Percentiles rank a stretch among this genome's conserved stretches.
These are phyloP conservation scores for Heteractis magnifica DNA, from an alignment of 92 coral and sea anemone species.

Conservation along the genomic window DNA sequence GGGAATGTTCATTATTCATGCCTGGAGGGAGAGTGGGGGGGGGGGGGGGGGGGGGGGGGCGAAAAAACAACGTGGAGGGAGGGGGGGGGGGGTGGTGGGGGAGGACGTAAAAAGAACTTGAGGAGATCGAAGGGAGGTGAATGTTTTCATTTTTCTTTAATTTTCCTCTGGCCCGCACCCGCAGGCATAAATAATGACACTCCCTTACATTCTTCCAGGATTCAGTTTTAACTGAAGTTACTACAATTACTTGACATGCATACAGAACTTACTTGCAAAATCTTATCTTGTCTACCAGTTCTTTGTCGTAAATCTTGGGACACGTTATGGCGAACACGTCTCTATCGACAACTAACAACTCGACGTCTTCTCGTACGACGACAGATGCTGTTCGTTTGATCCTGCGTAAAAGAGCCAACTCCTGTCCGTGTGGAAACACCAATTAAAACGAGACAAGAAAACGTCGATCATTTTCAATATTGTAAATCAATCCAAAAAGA, in stretches of 20 bases:
- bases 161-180: too few species aligned
- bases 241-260: too few species aligned
- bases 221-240: too few species aligned
- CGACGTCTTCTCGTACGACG: constrained; percentile 87
- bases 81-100: background rate
- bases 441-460: background rate
- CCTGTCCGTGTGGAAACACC: constrained; percentile 39
- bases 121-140: too few species aligned
- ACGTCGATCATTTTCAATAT: too few species aligned
- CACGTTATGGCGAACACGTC: constrained; percentile 87
- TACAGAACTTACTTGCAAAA: constrained; percentile 77
- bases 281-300: constrained; percentile 76
- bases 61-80: too few species aligned
- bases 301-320: constrained; percentile 89
- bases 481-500: too few species aligned
- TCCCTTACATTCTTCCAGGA: too few species aligned
- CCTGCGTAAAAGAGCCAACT: constrained; percentile 81
- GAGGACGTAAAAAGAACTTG: background rate
- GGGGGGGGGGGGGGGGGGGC: too few species aligned
- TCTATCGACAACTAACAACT: constrained; percentile 85
- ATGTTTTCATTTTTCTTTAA: too few species aligned
- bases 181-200: too few species aligned
- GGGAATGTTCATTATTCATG: too few species aligned
- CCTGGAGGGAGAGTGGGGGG: background rate
- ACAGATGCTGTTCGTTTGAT: constrained; percentile 96